phyloP scores from a whole-genome alignment of 2,797 vertebrate species.

The Mallotus villosus region DNA sequence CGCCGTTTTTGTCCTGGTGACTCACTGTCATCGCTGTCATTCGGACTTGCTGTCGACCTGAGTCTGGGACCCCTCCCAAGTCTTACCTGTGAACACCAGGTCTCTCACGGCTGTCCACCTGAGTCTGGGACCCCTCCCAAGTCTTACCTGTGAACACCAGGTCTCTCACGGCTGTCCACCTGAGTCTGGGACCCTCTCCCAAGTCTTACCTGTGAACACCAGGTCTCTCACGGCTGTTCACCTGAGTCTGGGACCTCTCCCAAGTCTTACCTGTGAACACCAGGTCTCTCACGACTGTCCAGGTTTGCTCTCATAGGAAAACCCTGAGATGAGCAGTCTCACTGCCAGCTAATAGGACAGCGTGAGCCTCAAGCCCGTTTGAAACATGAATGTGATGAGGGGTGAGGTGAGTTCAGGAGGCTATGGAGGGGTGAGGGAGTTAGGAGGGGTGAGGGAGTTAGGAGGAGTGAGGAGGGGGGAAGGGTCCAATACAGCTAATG shows the following conservation, averaged over 20 bases:
- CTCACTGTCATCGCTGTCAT: constrained; percentile 63
- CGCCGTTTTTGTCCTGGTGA: constrained; percentile 66
- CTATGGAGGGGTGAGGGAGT: no score
- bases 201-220: constrained; percentile 33
- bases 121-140: constrained; percentile 51
- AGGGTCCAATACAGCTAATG: no score
- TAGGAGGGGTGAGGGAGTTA: no score
- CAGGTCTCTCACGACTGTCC: constrained; percentile 31
- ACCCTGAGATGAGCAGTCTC: constrained; percentile 15
- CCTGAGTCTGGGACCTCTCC: no score
- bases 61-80: constrained; percentile 51
- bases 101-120: constrained; percentile 42
- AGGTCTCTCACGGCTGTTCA: constrained; percentile 32
- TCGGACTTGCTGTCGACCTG: constrained; percentile 50
- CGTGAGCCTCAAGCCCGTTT: no score
- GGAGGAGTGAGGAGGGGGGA: no score
- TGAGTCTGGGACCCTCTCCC: constrained; percentile 52
- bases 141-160: constrained; percentile 32
- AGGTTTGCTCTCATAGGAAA: constrained; percentile 26
- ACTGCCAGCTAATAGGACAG: no score
- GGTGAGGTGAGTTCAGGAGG: no score
- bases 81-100: constrained; percentile 29
- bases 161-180: constrained; percentile 40
- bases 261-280: no score
- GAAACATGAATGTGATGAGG: no score